Percentiles rank a stretch among this genome's conserved stretches.
These are phyloP conservation scores for Leuciscus waleckii DNA, from an alignment of 2,797 vertebrate species.

Conservation along the genomic window DNA sequence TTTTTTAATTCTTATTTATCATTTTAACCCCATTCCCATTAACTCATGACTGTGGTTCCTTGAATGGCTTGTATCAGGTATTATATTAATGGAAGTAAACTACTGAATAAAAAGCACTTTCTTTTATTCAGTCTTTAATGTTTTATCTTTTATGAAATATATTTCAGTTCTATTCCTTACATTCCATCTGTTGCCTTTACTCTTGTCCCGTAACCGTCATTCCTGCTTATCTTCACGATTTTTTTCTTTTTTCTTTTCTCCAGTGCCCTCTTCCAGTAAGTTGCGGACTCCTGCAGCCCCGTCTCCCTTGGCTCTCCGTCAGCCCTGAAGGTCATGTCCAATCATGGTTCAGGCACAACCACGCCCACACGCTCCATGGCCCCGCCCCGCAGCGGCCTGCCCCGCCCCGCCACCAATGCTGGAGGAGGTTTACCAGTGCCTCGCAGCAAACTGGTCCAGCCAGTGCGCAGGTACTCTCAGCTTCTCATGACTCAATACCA, in stretches of 20 bases:
- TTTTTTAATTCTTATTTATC: background rate
- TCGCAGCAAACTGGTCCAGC: conserved; percentile 97
- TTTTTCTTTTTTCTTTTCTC: background rate
- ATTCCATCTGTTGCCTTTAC: background rate
- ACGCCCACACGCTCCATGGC: conserved; percentile 89
- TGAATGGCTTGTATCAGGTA: conserved; percentile 16
- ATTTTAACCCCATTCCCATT: conserved; percentile 10
- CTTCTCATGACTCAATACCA: conserved; percentile 7
- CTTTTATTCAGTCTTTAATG: conserved; percentile 32
- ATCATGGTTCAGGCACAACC: conserved; percentile 82
- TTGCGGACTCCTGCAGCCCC: conserved; percentile 90
- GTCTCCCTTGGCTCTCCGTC: conserved; percentile 91
- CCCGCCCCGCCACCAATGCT: conserved; percentile 87
- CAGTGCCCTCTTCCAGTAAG: conserved; percentile 96
- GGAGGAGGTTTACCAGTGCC: conserved; percentile 92
- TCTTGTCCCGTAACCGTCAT: background rate
- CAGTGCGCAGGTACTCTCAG: conserved; percentile 88
- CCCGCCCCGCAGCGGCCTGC: conserved; percentile 87
- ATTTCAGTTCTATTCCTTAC: background rate
- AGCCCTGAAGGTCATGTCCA: conserved; percentile 92
- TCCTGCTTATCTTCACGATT: no score
- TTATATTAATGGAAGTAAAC: conserved; percentile 6
- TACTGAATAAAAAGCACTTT: conserved; percentile 32
- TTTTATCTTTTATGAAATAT: background rate
- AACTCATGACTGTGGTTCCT: conserved; percentile 1